Evolutionary conservation across 2,888 invertebrate species (phyloP), one percentile per base, ranked within the genome.

Genomic region (Coecobrya sp.): DNA sequence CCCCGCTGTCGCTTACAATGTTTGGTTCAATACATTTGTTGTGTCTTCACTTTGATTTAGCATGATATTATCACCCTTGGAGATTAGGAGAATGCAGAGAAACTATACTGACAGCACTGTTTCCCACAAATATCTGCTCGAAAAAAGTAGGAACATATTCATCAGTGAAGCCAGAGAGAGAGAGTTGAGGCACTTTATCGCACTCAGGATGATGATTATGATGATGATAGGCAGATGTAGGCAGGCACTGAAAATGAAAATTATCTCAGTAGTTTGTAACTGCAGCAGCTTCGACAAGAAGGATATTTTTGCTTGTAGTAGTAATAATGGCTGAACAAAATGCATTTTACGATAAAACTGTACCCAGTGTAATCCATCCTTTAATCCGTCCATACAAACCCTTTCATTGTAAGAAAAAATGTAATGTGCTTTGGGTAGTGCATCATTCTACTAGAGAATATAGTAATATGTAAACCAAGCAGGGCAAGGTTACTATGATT

Each of bases 401-500:
- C 19, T 8, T 7, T 13, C 13, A 13, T 49, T 49, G 49, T 49
- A 49, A 7, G 13, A 36, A 7, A 4, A 36, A 36, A 36, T 36
- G 36, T 36, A 36, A 36, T 55, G 19, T 55, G 16, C 19, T 55
- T 55, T 55, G 16, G n/a, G 55, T 19, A 65, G 65, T 30, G 30
- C 27, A 65, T 8, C 65, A 65, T 65, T n/a, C n/a, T n/a, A n/a
- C n/a, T n/a, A n/a, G n/a, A n/a, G n/a, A n/a, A n/a, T n/a, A n/a
- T n/a, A n/a, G n/a, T n/a, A n/a, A n/a, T n/a, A n/a, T n/a, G n/a
- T n/a, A 65, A 16, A 30, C 65, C 45, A 87, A 49, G 42, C 87
- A 62, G 59, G 42, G 76, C 87, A 45, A 86, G 55, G 70, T 55
- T 73, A 55, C 49, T n/a, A 73, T 87, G 87, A 76, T 76, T 79